Base-by-base conservation (phyloP, 2,888 invertebrate species). In the Drosophila neutralis region DNA sequence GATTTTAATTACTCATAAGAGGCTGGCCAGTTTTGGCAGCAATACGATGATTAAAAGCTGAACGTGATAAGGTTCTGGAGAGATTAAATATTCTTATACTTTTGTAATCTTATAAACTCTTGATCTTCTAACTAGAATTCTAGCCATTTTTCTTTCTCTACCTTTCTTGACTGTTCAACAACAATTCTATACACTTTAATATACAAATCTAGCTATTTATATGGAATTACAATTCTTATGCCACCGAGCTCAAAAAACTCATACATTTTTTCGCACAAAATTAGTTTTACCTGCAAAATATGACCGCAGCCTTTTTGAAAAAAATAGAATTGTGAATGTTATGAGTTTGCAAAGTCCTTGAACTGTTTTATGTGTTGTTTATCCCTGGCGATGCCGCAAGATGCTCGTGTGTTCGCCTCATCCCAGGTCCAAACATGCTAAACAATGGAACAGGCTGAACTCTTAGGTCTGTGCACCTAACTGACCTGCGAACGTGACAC, bases 331-430 rank as follows among this genome's bases (percentile, higher is more conserved):
- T 59, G 78, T 49, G 89, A 85, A 88, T 86, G 88, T 86, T 66
- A 73, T 76, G 73, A 60, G 72, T 36, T 53, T 59, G 57, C 54
- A 67, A 65, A 53, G 87, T 89, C 85, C 85, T 86, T 86, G 90
- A 89, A 82, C 83, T 78, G 83, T 87, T 86, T 85, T 80, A 82
- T 84, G 82, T 69, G 72, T 76, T 85, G 63, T 81, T 73, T 81
- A 76, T 78, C 45, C 77, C 69, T 75, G 69, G 51, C 59, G 24
- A 48, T 65, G 75, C 73, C 58, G 82, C 76, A 83, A 81, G 71
- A 75, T 76, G 72, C 87, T 89, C 78, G 89, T 89, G 89, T 76
- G 71, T 69, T 58, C 24, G 64, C 49, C 45, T 64, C n/a, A 40
- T 53, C 11, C 24, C 29, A 21, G 57, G 45, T 36, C 62, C 38